Conservation (phyloP, 1,140 invertebrate genomes). For the Ctenoplectra terminalis region DNA sequence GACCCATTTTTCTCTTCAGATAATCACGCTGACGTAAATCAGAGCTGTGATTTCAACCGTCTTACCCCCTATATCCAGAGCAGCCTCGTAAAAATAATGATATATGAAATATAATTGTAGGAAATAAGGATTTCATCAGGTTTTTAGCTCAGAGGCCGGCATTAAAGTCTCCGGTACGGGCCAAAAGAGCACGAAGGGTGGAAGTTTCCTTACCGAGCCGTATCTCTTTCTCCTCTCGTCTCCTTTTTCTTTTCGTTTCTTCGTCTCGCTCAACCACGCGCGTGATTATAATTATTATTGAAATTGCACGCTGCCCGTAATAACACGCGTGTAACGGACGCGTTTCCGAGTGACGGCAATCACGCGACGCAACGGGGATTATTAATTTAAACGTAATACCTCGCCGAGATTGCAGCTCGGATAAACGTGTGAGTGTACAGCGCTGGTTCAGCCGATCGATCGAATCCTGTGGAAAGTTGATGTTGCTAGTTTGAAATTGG, state of each 20-base stretch:
- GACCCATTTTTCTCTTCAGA: too few species aligned
- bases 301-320: constrained; percentile 42
- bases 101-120: not conserved
- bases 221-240: not conserved
- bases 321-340: constrained; percentile 49
- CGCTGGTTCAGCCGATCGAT: not conserved
- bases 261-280: not conserved
- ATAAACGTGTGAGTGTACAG: not conserved
- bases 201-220: not conserved
- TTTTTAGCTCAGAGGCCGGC: not conserved
- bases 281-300: constrained; percentile 50
- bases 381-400: constrained; percentile 49
- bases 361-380: constrained; percentile 44
- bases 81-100: not conserved
- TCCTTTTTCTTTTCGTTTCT: not conserved
- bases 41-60: not conserved
- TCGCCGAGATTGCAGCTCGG: constrained; percentile 8
- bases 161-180: not conserved
- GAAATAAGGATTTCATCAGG: not conserved
- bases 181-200: not conserved
- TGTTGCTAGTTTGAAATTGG: not conserved
- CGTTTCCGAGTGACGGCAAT: constrained; percentile 44
- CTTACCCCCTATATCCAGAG: not conserved
- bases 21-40: not conserved
- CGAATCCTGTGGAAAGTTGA: not conserved